Base-by-base conservation (phyloP, 2,888 invertebrate genomes). In the Callyntrura sp. region DNA sequence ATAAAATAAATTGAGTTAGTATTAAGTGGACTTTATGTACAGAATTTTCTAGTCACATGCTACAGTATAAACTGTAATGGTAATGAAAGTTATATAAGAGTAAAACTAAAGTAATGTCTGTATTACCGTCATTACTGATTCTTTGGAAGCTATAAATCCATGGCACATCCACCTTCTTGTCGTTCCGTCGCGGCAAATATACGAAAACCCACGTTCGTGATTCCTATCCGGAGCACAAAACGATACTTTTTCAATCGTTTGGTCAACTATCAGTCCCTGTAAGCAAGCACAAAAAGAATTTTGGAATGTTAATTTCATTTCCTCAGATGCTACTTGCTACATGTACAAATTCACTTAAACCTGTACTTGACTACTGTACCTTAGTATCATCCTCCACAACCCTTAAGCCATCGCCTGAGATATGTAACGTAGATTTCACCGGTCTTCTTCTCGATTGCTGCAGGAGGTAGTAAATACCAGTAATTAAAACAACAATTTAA, bases 121-220 rank as follows among this genome's bases (percentile, higher is more conserved):
- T 79, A 85, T 85, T 70, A 73, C 55, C 73, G 76, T 91, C 94
- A 95, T 95, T 94, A 96, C 96, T 93, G 98, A 97, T 95, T 99
- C 99, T 94, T 98, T 97, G 83, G 97, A 96, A 82, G 99, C 99
- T 92, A 99, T 96, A 95, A 99, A 99, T 57, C 99, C 99, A 95
- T 99, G 99, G 94, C 99, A 99, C 99, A 99, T 99, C 99, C 99
- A 99, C 20, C 99, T 96, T 6, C 99, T 96, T 0, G 99, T 99
- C 14, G 99, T 99, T 90, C 99, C 99, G 95, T 99, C 99, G 90
- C 99, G 96, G 94, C 99, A 99, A 93, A 99, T 99, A 95, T 99
- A 99, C 92, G 99, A 99, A 95, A 99, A 99, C 23, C 99, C 99
- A 92, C 98, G 97, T 94, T 99, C 99, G 94, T 99, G 98, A 95